Base-by-base conservation (phyloP, 23 tunicate species). In the Halocynthia roretzi region DNA sequence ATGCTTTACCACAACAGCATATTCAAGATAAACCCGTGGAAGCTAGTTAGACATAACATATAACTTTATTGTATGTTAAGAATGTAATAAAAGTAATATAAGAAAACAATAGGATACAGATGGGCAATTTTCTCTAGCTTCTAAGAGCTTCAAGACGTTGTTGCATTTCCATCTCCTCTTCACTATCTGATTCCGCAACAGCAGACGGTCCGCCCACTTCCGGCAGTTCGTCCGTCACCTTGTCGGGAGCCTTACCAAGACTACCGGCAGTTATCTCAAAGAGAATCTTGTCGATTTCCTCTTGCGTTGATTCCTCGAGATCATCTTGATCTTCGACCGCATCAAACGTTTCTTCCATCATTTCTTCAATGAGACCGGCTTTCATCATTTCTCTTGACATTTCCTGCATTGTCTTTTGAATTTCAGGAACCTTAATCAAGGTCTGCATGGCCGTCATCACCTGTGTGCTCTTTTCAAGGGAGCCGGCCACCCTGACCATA, bases 351-450 rank as follows among this genome's bases (percentile, higher is more conserved):
- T 96, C 99, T 11, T 96, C 99, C 88, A 96, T 77, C 88, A 86
- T 86, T 70, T 96, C 99, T 48, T 89, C 96, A 61, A 96, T 86
- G 60, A 96, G 85, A 61, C 99, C 99, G 87, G 93, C 93, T 77
- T 96, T 96, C 89, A 81, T 96, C 99, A 96, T 89, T 75, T 96
- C 99, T 75, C 89, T 96, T 23, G 87, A 83, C 71, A 96, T 67
- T 14, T 82, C 86, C 89, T 77, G 80, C 99, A 96, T 96, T 6
- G 93, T 81, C 55, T 90, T 70, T 61, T 94, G 80, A 17, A 96
- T 85, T 74, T 89, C 96, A 8, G 83, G 75, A 40, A 96, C 83
- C 76, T 96, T 96, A 31, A 91, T 79, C 15, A 91, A 62, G 8
- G 80, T 50, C 66, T 81, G 86, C 97, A 91, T 91, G 44, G 83